These are phyloP conservation scores for Macrosteles quadrilineatus DNA, from an alignment of 1,140 invertebrate genomes.

Conservation along the genomic window DNA sequence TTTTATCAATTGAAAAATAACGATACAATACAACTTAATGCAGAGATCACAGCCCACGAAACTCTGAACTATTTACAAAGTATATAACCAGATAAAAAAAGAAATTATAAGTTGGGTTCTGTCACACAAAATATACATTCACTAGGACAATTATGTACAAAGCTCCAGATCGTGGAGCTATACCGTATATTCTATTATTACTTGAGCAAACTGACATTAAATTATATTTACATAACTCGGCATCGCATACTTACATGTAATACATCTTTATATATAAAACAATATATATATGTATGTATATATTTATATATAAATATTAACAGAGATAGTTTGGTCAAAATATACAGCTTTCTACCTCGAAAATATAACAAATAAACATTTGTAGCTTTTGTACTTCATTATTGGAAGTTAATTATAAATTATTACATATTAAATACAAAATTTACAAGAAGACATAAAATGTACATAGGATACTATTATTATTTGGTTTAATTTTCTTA, in stretches of 20 bases:
- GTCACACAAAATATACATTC: conserved; percentile 42
- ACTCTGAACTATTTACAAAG: conserved; percentile 45
- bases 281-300: conserved; percentile 21
- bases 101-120: conserved; percentile 40
- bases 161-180: conserved; percentile 29
- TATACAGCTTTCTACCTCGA: conserved; percentile 20
- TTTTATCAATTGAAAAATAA: conserved; percentile 45
- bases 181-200: conserved; percentile 42
- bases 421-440: conserved; percentile 29
- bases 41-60: conserved; percentile 46
- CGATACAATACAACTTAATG: conserved; percentile 45
- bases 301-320: conserved; percentile 6
- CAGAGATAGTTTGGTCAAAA: conserved; percentile 23
- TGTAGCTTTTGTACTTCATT: conserved; percentile 37
- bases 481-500: conserved; percentile 24
- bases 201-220: conserved; percentile 44
- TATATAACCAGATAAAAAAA: conserved; percentile 42
- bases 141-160: conserved; percentile 39
- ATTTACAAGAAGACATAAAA: conserved; percentile 20
- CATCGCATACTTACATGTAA: conserved; percentile 18
- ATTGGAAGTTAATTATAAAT: conserved; percentile 37
- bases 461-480: neutral
- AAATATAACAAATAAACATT: conserved; percentile 26
- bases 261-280: conserved; percentile 19
- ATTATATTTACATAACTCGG: conserved; percentile 39